Conservation (phyloP, 2,113 vertebrate species). For the Aphelocoma coerulescens region DNA sequence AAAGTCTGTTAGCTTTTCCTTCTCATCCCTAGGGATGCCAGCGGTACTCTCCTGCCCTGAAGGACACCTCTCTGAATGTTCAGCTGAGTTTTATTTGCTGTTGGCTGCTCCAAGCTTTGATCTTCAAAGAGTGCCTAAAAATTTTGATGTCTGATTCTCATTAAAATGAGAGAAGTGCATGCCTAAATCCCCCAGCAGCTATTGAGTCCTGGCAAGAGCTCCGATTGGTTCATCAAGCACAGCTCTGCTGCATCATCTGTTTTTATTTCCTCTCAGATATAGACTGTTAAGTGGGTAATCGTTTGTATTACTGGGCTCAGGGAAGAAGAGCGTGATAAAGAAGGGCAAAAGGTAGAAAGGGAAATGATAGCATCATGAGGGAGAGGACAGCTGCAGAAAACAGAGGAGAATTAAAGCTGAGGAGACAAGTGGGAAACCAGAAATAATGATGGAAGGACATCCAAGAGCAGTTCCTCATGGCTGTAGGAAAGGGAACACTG, state of each 20-base stretch:
- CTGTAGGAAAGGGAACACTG: neutral
- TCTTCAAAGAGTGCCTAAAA: conserved; percentile 2
- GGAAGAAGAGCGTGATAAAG: neutral
- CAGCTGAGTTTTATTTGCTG: neutral
- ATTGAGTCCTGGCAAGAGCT: neutral
- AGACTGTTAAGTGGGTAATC: neutral
- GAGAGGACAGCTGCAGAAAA: neutral
- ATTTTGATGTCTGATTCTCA: neutral
- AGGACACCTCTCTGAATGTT: neutral
- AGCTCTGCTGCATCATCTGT: neutral
- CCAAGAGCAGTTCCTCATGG: neutral
- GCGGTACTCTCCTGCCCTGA: neutral
- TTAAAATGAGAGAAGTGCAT: neutral
- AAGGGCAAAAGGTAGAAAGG: neutral
- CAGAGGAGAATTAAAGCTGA: neutral
- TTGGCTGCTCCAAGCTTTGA: neutral
- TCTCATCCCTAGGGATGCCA: neutral
- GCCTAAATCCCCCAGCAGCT: neutral
- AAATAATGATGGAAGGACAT: neutral
- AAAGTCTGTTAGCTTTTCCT: neutral
- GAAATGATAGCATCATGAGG: neutral
- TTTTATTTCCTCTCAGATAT: neutral
- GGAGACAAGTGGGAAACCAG: neutral
- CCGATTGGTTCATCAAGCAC: fast-evolving
- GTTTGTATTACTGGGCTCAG: neutral